These are phyloP conservation scores for Actinemys pallida DNA, from an alignment of 2,113 vertebrate genomes.

Conservation along the genomic window DNA sequence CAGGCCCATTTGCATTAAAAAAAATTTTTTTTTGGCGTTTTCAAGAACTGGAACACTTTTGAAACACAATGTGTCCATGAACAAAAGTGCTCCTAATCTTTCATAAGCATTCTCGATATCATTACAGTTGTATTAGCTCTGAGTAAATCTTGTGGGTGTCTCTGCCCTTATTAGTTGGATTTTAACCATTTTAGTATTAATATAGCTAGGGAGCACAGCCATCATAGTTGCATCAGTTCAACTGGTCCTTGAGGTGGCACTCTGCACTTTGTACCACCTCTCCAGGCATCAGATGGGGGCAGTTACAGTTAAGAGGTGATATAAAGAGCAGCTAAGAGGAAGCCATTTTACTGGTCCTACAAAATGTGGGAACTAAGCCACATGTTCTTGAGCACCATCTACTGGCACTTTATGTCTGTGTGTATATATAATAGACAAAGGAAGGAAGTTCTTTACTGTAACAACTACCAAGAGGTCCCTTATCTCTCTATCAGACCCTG, in stretches of 20 bases:
- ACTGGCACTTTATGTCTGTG: background rate
- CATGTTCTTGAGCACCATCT: background rate
- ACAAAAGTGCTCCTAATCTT: background rate
- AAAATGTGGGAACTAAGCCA: background rate
- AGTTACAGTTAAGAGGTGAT: background rate
- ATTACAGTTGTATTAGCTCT: background rate
- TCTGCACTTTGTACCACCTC: background rate
- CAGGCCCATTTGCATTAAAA: background rate
- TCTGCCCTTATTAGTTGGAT: background rate
- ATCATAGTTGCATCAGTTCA: background rate
- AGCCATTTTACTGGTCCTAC: background rate
- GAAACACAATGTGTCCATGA: background rate
- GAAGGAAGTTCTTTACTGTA: background rate
- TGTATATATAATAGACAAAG: background rate
- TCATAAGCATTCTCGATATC: background rate
- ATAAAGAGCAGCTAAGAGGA: background rate
- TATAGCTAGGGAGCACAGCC: background rate
- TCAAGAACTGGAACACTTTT: background rate
- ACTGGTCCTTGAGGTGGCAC: background rate
- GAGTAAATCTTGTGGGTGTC: background rate
- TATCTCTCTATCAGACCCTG: background rate
- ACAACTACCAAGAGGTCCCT: background rate
- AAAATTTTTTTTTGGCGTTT: background rate
- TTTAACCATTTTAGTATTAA: background rate
- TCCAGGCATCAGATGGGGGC: background rate